Conservation (phyloP, 2,888 invertebrate species). For the Lochmaea capreae region DNA sequence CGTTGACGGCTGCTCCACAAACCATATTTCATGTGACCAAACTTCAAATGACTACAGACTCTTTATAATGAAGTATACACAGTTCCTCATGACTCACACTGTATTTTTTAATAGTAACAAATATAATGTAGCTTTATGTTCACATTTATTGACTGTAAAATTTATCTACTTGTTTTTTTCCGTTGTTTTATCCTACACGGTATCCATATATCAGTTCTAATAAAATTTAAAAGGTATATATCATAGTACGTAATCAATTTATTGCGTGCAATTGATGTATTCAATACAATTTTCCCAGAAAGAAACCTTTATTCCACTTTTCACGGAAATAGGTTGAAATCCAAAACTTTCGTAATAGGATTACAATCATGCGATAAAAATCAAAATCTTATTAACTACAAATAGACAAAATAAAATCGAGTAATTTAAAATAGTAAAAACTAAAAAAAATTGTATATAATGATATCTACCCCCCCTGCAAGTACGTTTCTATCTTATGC, state of each 20-base stretch:
- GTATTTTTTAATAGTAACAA: background rate
- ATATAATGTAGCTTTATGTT: background rate
- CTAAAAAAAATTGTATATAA: too few species aligned
- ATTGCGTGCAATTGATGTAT: constrained; percentile 43
- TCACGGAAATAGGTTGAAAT: constrained; percentile 39
- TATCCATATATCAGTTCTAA: background rate
- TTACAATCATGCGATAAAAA: constrained; percentile 27
- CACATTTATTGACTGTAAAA: background rate
- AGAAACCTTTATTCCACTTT: constrained; percentile 36
- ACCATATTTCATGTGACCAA: too few species aligned
- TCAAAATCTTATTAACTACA: background rate
- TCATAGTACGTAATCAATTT: constrained; percentile 28
- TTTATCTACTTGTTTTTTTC: background rate
- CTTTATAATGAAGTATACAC: too few species aligned
- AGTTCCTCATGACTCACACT: background rate
- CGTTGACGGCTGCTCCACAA: too few species aligned
- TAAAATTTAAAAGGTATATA: background rate
- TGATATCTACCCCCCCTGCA: background rate
- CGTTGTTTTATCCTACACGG: background rate
- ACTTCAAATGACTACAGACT: too few species aligned
- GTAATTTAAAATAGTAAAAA: background rate
- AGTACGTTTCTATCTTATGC: constrained; percentile 1
- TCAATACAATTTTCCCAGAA: constrained; percentile 39
- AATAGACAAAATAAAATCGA: background rate
- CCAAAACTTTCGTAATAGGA: constrained; percentile 40